phyloP scores from a whole-genome alignment of 37 sponge, comb jelly and placozoan genomes.

The Halisarca cf. caerulea region DNA sequence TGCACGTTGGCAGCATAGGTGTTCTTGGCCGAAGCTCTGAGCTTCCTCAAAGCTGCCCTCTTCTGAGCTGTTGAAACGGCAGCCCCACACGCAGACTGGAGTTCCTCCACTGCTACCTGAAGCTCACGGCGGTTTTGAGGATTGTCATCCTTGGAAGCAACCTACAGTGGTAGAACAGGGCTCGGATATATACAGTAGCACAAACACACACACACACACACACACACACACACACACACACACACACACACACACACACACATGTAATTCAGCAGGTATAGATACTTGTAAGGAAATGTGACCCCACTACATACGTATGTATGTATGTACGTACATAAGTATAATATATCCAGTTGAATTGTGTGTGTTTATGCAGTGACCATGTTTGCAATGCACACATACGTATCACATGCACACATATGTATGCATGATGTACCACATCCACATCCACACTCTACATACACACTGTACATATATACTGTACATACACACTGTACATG shows the following conservation, averaged over 20 bases:
- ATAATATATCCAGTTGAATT: too few relatives aligned
- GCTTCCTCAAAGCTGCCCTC: slow-evolving; percentile 81
- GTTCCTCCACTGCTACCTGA: slow-evolving; percentile 74
- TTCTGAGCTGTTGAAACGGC: slow-evolving; percentile 75
- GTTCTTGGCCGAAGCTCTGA: slow-evolving; percentile 94
- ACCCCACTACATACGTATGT: background rate
- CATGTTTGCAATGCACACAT: too few relatives aligned
- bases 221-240: too few relatives aligned
- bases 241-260: too few relatives aligned
- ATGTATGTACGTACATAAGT: background rate
- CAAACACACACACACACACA: too few relatives aligned
- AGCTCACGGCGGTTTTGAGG: slow-evolving; percentile 64
- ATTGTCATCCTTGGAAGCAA: slow-evolving; percentile 73
- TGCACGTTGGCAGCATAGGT: slow-evolving; percentile 90
- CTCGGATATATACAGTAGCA: too few relatives aligned
- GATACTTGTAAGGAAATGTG: background rate
- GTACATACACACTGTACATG: too few relatives aligned
- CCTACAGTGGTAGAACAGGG: background rate
- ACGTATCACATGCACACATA: too few relatives aligned
- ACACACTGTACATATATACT: too few relatives aligned
- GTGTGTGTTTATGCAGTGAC: too few relatives aligned
- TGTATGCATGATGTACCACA: too few relatives aligned
- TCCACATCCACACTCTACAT: too few relatives aligned
- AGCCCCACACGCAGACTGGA: slow-evolving; percentile 62
- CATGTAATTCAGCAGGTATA: background rate